Percentiles rank a stretch among this genome's conserved stretches.
phyloP scores from a whole-genome alignment of 2,797 vertebrate genomes.

The Salmo trutta region DNA sequence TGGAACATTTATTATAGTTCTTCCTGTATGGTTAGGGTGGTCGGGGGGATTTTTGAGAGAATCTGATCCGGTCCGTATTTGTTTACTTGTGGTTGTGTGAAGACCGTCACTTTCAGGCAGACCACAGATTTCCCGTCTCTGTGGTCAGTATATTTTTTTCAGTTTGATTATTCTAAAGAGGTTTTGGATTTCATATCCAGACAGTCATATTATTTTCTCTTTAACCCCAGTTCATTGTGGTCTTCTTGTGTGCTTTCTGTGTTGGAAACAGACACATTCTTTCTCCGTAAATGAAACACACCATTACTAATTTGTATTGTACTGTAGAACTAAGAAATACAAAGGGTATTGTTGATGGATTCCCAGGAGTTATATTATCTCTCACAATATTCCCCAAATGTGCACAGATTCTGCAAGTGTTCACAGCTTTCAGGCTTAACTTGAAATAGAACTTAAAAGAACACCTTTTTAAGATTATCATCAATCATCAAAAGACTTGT shows the following conservation, averaged over 20 bases:
- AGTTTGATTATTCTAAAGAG: constrained; percentile 53
- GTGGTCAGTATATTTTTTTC: constrained; percentile 62
- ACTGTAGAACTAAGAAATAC: constrained; percentile 53
- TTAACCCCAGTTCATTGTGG: constrained; percentile 63
- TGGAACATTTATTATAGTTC: constrained; percentile 29
- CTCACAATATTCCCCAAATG: constrained; percentile 45
- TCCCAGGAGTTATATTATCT: constrained; percentile 35
- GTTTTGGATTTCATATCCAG: constrained; percentile 56
- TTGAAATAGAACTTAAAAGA: constrained; percentile 38
- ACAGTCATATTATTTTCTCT: constrained; percentile 65
- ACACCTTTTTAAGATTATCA: constrained; percentile 36
- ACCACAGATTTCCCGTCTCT: constrained; percentile 55
- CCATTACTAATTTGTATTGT: constrained; percentile 65
- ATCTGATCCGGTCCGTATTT: constrained; percentile 41
- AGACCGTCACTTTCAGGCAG: constrained; percentile 50
- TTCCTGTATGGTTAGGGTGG: constrained; percentile 44
- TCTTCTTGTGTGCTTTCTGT: constrained; percentile 41
- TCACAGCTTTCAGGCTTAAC: constrained; percentile 48
- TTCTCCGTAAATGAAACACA: constrained; percentile 58
- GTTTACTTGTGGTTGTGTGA: constrained; percentile 56
- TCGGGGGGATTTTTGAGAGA: constrained; percentile 16
- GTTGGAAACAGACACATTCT: constrained; percentile 42
- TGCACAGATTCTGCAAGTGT: constrained; percentile 53
- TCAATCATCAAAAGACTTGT: constrained; percentile 36
- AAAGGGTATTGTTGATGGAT: constrained; percentile 57